Evolutionary conservation across 1,140 invertebrate genomes (phyloP).

Genomic region (Drosophila punjabiensis): DNA sequence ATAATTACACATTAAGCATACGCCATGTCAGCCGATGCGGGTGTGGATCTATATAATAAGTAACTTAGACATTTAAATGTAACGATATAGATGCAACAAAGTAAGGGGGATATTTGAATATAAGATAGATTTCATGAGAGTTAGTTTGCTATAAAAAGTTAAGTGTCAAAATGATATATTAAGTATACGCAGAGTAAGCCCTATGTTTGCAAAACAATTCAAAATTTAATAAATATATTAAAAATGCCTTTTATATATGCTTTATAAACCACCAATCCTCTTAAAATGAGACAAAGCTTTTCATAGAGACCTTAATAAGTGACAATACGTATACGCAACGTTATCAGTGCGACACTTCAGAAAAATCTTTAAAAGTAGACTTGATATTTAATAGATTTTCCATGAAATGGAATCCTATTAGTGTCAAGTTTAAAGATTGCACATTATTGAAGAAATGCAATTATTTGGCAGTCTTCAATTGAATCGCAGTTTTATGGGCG

Average conservation of each 20-base stretch:
- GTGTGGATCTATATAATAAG: conserved; percentile 5
- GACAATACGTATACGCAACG: conserved; percentile 38
- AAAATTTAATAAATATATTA: not conserved
- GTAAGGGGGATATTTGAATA: not conserved
- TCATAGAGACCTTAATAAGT: not conserved
- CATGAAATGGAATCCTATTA: conserved; percentile 13
- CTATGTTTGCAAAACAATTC: not conserved
- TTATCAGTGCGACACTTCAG: conserved; percentile 19
- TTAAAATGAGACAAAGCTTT: conserved; percentile 2
- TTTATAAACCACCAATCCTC: not conserved
- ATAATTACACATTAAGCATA: conserved; percentile 58
- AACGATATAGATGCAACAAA: not conserved
- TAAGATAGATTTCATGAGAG: not conserved
- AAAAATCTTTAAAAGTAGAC: not conserved
- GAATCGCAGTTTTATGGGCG: conserved; percentile 9
- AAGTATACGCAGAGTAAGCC: conserved; percentile 12
- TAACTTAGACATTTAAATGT: not conserved
- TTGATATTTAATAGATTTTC: conserved; percentile 18
- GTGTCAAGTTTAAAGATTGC: conserved; percentile 24
- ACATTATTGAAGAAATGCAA: not conserved
- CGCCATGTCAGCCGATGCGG: conserved; percentile 31
- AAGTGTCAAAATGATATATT: conserved; percentile 3
- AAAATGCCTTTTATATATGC: not conserved
- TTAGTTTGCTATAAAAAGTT: not conserved
- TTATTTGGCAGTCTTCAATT: conserved; percentile 6